Conservation (phyloP, 2,113 vertebrate genomes). For the Rissa tridactyla region DNA sequence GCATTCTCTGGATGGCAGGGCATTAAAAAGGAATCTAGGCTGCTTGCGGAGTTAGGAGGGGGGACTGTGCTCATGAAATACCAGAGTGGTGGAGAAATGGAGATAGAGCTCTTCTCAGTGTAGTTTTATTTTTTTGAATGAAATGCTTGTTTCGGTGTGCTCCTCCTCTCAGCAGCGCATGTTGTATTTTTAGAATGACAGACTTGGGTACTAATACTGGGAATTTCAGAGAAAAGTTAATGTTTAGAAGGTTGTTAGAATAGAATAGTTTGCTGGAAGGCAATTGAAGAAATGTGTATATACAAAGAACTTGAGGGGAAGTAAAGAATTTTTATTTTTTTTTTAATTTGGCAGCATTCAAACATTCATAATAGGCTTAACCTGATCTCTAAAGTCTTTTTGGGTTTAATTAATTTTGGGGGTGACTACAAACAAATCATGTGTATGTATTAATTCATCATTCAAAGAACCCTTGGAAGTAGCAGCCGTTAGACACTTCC, state of each 20-base stretch:
- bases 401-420: slow-evolving; percentile 1
- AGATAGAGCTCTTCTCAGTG: not conserved
- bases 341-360: not conserved
- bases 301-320: not conserved
- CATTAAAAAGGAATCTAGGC: not conserved
- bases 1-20: not conserved
- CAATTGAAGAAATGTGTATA: not conserved
- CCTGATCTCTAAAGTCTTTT: slow-evolving; percentile 1
- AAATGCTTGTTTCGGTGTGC: not conserved
- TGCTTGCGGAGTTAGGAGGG: not conserved
- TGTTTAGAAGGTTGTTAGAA: not conserved
- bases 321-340: not conserved
- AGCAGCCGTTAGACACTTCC: not conserved
- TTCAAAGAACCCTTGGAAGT: not conserved
- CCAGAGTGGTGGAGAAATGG: not conserved
- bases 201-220: not conserved
- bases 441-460: not conserved
- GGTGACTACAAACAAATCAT: not conserved
- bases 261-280: not conserved
- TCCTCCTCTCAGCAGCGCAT: not conserved
- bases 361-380: not conserved
- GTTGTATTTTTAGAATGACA: not conserved
- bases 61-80: fast-evolving
- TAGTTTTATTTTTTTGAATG: not conserved
- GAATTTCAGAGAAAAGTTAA: not conserved